Base-by-base conservation (phyloP, 2,113 vertebrate genomes). In the Tragelaphus scriptus region DNA sequence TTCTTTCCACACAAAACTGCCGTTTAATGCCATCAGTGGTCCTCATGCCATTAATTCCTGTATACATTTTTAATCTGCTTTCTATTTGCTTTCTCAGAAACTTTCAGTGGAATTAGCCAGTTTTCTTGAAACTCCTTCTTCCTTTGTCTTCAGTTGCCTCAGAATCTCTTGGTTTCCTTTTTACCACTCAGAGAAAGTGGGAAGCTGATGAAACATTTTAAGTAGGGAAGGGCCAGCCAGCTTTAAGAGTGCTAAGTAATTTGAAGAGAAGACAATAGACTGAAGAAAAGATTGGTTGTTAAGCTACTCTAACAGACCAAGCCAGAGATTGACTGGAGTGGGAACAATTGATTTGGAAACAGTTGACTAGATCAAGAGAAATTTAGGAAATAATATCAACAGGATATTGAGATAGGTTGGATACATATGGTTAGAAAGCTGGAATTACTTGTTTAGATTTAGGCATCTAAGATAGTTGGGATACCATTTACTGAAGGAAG, bases 121-220 rank as follows among this genome's bases (percentile, higher is more conserved):
- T 90, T 88, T 94, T 88, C n/a, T 91, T 75, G 25, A 90, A 71
- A 59, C 4, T 14, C 16, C 75, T 17, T 94, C 10, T 95, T 93
- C 51, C 10, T 94, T 95, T 97, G 81, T 16, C 65, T 97, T 95
- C 25, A 51, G 5, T 88, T 97, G n/a, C 21, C 65, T 88, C 56
- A 96, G 7, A 94, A 91, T 58, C 79, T 84, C 26, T 90, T 91
- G 75, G 21, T 94, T 96, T 87, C 89, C n/a, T 68, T 95, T 90
- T 36, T 85, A 5, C 26, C 15, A 17, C 82, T 93, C 40, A 71
- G 89, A 90, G 81, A 86, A 95, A 94, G 61, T 91, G 61, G 90
- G 13, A 92, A 96, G 5, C 44, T 55, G 26, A 25, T 80, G 30
- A 85, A 89, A 79, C 89, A 21, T 93, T 93, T 89, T 96, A 91